Evolutionary conservation across 2,797 vertebrate genomes (phyloP).

Genomic region (Falco berigora): DNA sequence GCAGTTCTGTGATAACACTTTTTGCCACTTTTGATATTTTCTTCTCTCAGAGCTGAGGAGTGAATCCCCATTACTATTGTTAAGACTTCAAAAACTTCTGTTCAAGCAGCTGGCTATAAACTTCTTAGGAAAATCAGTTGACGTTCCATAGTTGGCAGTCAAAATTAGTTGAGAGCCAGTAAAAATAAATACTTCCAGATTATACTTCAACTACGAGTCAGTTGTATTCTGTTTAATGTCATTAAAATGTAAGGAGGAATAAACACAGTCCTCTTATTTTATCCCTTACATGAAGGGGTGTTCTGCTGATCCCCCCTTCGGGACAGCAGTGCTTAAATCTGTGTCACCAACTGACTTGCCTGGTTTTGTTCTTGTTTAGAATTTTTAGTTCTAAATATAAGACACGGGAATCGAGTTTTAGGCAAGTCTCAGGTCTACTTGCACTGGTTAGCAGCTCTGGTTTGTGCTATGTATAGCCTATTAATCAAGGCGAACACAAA

Average conservation of each 20-base stretch:
- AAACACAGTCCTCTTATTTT: neutral
- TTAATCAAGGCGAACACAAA: neutral
- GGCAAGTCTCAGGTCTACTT: neutral
- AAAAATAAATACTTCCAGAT: constrained; percentile 26
- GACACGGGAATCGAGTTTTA: neutral
- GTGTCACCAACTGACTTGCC: neutral
- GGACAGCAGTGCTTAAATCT: neutral
- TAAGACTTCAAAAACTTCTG: neutral
- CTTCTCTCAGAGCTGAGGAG: neutral
- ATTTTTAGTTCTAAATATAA: neutral
- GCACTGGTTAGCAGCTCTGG: neutral
- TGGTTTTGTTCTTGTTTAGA: neutral
- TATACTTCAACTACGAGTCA: neutral
- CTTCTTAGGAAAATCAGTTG: neutral
- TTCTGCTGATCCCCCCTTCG: neutral
- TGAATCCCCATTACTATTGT: neutral
- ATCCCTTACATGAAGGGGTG: neutral
- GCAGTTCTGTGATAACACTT: neutral
- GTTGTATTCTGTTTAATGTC: neutral
- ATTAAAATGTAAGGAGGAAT: neutral
- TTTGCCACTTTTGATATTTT: neutral
- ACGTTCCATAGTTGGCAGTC: neutral
- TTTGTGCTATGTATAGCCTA: neutral
- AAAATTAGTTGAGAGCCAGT: neutral
- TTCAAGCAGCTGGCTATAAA: constrained; percentile 6